Percentiles rank a stretch among this genome's conserved stretches.
phyloP scores from a whole-genome alignment of 2,113 vertebrate genomes.

The Brevimyrus niger region DNA sequence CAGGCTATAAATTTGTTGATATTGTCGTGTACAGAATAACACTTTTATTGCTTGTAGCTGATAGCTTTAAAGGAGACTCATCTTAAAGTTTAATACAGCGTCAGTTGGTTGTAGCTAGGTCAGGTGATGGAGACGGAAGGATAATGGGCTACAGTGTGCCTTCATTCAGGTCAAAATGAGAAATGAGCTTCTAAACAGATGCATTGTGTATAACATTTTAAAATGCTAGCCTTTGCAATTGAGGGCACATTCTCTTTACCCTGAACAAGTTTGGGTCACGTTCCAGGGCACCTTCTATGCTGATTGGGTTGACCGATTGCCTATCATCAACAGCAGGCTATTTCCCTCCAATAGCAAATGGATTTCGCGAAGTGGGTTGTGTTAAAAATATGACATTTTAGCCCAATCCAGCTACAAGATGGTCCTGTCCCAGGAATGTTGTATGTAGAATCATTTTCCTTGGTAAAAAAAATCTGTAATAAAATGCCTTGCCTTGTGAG shows the following conservation, averaged over 20 bases:
- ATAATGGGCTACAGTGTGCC: neutral
- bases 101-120: neutral
- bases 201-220: neutral
- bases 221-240: neutral
- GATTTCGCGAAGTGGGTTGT: neutral
- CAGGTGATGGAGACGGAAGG: neutral
- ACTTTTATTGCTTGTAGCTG: neutral
- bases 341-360: neutral
- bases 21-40: neutral
- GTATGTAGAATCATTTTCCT: neutral
- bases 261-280: neutral
- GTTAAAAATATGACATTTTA: neutral
- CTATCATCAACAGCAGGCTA: neutral
- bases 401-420: neutral
- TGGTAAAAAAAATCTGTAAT: neutral
- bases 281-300: neutral
- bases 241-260: neutral
- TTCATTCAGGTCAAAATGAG: neutral
- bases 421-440: neutral
- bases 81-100: neutral
- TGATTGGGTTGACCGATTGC: neutral
- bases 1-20: neutral
- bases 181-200: neutral
- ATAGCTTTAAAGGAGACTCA: neutral
- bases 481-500: neutral